Conservation (phyloP, 2,797 vertebrate species). For the Cetoscarus ocellatus region DNA sequence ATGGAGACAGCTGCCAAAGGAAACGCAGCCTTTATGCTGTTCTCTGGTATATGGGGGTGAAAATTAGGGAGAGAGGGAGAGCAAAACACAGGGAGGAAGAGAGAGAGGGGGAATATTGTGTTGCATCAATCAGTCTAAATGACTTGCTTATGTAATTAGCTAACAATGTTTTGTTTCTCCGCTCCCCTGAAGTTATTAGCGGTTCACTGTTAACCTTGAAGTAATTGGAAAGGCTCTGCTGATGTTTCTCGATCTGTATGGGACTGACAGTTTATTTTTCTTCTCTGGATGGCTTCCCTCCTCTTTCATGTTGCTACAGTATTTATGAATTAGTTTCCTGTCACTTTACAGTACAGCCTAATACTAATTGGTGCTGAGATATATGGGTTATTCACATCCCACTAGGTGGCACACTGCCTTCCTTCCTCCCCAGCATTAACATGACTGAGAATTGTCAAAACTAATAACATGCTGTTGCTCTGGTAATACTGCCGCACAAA, state of each 20-base stretch:
- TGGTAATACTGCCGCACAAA: slow-evolving; percentile 72
- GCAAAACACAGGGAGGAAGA: slow-evolving; percentile 11
- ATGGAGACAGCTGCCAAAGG: slow-evolving; percentile 77
- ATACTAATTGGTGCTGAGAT: slow-evolving; percentile 82
- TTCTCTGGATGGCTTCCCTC: slow-evolving; percentile 76
- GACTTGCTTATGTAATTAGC: slow-evolving; percentile 86
- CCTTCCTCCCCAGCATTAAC: slow-evolving; percentile 71
- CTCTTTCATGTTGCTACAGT: slow-evolving; percentile 80
- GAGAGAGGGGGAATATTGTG: slow-evolving; percentile 70
- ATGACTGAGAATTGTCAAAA: slow-evolving; percentile 76
- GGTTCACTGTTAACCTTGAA: slow-evolving; percentile 83
- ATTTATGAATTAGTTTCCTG: slow-evolving; percentile 81
- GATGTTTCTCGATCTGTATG: slow-evolving; percentile 71
- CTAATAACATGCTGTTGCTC: slow-evolving; percentile 76
- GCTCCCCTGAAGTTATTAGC: slow-evolving; percentile 83
- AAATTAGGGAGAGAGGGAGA: slow-evolving; percentile 58
- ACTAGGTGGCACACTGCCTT: slow-evolving; percentile 76
- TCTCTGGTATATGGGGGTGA: slow-evolving; percentile 61
- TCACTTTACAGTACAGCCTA: slow-evolving; percentile 77
- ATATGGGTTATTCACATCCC: slow-evolving; percentile 78
- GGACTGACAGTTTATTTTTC: slow-evolving; percentile 79
- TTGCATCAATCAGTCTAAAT: slow-evolving; percentile 85
- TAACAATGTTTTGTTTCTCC: slow-evolving; percentile 82
- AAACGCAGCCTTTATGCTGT: slow-evolving; percentile 64
- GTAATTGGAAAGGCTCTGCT: slow-evolving; percentile 81